Conservation (phyloP, 2,797 vertebrate genomes). For the Leontocebus nigricollis region DNA sequence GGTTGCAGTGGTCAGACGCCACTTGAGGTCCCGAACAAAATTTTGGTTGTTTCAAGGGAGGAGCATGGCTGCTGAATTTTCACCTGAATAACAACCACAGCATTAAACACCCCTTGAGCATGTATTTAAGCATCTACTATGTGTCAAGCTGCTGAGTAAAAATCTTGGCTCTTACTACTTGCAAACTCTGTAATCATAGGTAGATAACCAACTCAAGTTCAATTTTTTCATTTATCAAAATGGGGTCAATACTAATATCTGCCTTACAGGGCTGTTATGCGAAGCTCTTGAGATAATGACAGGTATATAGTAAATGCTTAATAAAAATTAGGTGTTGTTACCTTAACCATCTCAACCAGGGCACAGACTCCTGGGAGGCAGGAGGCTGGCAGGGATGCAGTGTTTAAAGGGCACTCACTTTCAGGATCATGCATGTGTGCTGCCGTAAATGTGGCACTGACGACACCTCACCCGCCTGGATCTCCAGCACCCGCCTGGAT, state of each 20-base stretch:
- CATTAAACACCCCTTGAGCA: accelerated
- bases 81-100: background rate
- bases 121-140: background rate
- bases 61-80: background rate
- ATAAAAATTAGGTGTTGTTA: background rate
- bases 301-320: accelerated
- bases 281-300: background rate
- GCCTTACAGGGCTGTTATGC: accelerated
- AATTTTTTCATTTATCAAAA: background rate
- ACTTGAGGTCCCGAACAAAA: background rate
- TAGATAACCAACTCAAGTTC: background rate
- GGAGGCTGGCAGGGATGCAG: accelerated
- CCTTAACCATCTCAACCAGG: background rate
- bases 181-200: background rate
- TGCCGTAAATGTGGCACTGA: accelerated
- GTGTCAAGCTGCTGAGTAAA: background rate
- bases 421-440: accelerated
- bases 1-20: background rate
- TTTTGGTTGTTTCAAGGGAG: background rate
- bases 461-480: too few species aligned
- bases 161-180: background rate
- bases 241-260: background rate
- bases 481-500: too few species aligned
- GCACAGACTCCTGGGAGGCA: accelerated
- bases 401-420: accelerated